Base-by-base conservation (phyloP, 2,888 invertebrate genomes). In the Andricus quercusramuli region DNA sequence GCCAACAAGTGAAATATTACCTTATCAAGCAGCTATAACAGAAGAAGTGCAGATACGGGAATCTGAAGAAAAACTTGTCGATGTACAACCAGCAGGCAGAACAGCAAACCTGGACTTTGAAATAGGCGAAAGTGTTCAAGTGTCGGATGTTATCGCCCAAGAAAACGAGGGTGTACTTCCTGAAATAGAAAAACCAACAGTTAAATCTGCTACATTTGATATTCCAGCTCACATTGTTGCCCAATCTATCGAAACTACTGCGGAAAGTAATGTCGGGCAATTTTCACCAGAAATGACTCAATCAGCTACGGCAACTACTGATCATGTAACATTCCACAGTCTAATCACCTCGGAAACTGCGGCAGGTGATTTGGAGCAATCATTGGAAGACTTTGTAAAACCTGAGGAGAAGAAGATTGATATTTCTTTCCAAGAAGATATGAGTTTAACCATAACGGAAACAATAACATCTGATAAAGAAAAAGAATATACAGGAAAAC, bases 381-480 rank as follows among this genome's bases (percentile, higher is more conserved):
- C 86, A 1, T 87, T 93, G 82, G 83, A 82, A 5, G 86, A 91
- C 32, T 89, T 90, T 44, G 83, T 92, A 8, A 91, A 87, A 68
- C 92, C 93, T 2, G 91, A 92, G 44, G 86, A 89, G 77, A 91
- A 92, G 68, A 80, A 80, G 25, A 88, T 91, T 64, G 88, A 90
- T 70, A 80, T 90, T n/a, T 86, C 83, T 22, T 92, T 90, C 77
- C 92, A 92, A 83, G 93, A 93, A 87, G 94, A 91, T 81, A 92
- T 94, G 81, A 94, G 95, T 64, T 85, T 95, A 80, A 91, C 93
- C 44, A 91, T 95, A 68, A 93, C 93, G 86, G 94, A 95, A 91
- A 94, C 93, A 15, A 93, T 93, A 82, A 83, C 93, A 22, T 94
- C 94, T 84, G 91, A 93, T 11, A 91, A 90, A 80, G 93, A 95